Conservation (phyloP, 2,888 invertebrate genomes). For the Tridacna crocea region DNA sequence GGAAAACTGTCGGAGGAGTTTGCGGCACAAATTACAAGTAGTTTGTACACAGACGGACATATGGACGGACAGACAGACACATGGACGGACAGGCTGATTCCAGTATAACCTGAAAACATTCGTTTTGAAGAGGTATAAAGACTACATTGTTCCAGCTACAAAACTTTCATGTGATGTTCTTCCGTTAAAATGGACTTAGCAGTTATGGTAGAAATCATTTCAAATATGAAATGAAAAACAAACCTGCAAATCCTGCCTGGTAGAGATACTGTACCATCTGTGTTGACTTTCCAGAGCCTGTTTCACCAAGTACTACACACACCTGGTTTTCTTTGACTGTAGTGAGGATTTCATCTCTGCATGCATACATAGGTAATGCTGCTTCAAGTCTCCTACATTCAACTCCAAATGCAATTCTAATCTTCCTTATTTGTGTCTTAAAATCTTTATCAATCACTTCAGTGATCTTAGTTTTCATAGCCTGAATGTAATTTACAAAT, state of each 20-base stretch:
- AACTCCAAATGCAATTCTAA: slow-evolving; percentile 65
- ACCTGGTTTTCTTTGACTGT: slow-evolving; percentile 75
- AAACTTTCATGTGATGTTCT: too few relatives aligned
- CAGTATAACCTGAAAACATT: too few relatives aligned
- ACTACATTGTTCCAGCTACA: too few relatives aligned
- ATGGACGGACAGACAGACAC: too few relatives aligned
- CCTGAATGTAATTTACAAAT: slow-evolving; percentile 58
- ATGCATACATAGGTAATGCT: slow-evolving; percentile 81
- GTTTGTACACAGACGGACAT: too few relatives aligned
- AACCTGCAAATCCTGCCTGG: slow-evolving; percentile 71
- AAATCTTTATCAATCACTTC: slow-evolving; percentile 34
- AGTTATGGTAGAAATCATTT: too few relatives aligned
- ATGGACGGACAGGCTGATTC: too few relatives aligned
- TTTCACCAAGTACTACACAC: slow-evolving; percentile 81
- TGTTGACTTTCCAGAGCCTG: slow-evolving; percentile 84
- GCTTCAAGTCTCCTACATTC: slow-evolving; percentile 70
- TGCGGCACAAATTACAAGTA: too few relatives aligned
- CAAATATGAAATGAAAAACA: not conserved
- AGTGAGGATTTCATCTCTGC: slow-evolving; percentile 71
- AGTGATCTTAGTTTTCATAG: slow-evolving; percentile 49
- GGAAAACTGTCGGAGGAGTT: too few relatives aligned
- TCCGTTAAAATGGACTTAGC: too few relatives aligned
- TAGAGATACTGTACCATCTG: slow-evolving; percentile 83
- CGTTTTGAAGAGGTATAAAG: too few relatives aligned
- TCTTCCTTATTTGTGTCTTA: slow-evolving; percentile 47